These are phyloP conservation scores for Edolisoma coerulescens DNA, from an alignment of 2,113 vertebrate species.

Conservation along the genomic window DNA sequence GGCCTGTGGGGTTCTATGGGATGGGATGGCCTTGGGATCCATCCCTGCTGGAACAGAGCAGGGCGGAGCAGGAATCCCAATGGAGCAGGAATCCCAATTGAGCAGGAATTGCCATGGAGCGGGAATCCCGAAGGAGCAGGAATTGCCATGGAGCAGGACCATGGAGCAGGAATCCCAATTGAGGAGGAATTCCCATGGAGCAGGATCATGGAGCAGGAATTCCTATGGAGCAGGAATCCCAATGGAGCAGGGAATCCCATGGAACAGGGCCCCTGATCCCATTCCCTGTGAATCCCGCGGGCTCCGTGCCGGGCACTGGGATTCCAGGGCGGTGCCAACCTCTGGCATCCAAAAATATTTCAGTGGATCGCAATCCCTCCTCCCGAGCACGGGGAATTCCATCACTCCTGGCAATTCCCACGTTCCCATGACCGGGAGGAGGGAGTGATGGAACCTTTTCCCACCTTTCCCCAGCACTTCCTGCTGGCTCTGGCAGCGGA, in stretches of 20 bases:
- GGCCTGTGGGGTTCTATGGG: neutral
- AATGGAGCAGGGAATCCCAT: neutral
- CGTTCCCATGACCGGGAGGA: neutral
- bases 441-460: too few species aligned
- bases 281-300: neutral
- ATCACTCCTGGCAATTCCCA: neutral
- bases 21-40: neutral
- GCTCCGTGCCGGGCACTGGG: neutral
- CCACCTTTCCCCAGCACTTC: neutral
- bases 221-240: too few species aligned
- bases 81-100: neutral
- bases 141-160: too few species aligned
- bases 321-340: neutral
- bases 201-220: neutral
- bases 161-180: neutral
- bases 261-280: neutral
- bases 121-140: neutral
- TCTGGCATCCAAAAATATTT: neutral
- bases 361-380: neutral
- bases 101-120: neutral
- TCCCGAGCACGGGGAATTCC: neutral
- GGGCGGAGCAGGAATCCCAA: neutral
- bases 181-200: too few species aligned
- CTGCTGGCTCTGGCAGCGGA: neutral
- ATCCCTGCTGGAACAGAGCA: neutral